Evolutionary conservation across 2,888 invertebrate genomes (phyloP), one percentile per base, ranked within the genome.

Genomic region (Ceratothoa steindachneri): DNA sequence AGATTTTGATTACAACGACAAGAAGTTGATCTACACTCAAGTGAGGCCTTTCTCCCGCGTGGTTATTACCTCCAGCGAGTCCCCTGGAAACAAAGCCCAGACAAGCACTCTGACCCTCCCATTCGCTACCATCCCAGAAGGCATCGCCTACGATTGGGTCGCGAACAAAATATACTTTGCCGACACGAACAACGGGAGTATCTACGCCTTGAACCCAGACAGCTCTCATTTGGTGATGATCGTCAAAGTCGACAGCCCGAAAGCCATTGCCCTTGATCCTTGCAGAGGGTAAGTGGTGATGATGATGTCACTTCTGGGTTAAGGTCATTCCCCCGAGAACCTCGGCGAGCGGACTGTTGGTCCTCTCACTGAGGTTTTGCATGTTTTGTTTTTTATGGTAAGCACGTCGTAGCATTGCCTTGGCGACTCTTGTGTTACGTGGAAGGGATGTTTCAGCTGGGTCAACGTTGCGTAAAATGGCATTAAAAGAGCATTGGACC

Each of bases 101-200:
- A 88, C 88, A 28, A 84, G 86, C 1, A 84, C 86, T 2, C 75
- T 75, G 1, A 80, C 82, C 15, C 77, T 81, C 30, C 89, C 89
- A 72, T 51, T 64, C 15, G 71, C 65, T n/a, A 89, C 93, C 0
- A 88, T 93, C 31, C 95, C 95, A 0, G 95, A 95, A 84, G 95
- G 95, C 2, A 92, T 96, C 78, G 93, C 95, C 0, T 95, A 96
- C 83, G 98, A 99, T 83, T 99, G 98, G 98, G 94, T 97, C 0
- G 95, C 95, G 81, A 93, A 93, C 83, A 97, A 97, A 84, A 89
- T 99, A 51, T 98, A 97, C 84, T 99, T 97, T 96, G 95, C 97
- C 0, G 98, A 98, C 82, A 94, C 95, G 30, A 91, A 93, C 0
- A 95, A 96, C 81, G 94, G 93, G 82, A 93, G 93, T 12, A 95